Evolutionary conservation across 2,888 invertebrate genomes (phyloP), one percentile per base, ranked within the genome.

Genomic region (Pherbina coryleti): DNA sequence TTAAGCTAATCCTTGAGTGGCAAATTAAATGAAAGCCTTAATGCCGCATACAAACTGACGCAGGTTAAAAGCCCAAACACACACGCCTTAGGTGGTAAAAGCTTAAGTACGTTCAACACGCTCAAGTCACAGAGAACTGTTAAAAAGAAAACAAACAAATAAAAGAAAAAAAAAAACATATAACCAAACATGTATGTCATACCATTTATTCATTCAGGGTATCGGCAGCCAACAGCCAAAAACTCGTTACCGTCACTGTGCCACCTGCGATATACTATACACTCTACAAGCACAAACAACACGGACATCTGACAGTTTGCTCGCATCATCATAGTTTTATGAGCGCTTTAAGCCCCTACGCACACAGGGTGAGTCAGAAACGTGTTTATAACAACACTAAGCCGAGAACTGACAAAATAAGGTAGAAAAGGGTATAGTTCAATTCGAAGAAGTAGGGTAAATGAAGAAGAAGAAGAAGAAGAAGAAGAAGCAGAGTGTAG

Each of bases 21-120:
- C 22, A 60, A 73, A 60, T 73, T 60, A 73, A 73, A 73, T 73
- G 60, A 60, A 62, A 34, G 9, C 72, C 62, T 73, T 44, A 60
- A 49, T 34, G 60, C 31, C 5, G 19, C 31, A 31, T 4, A 3
- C 31, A 28, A 70, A 31, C 22, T 25, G 25, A 51, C 14, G 0
- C 9, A 55, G 3, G 53, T 28, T 19, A 28, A 5, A 55, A 25
- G 53, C 31, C 11, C 72, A 73, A 22, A 37, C 22, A 37, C 25
- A 60, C 37, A 34, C 62, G 62, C 62, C 5, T 28, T 3, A 22
- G 14, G 1, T 44, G 44, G 44, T 44, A 44, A 44, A 44, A 44
- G 44, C 44, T 44, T 14, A 4, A 8, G 37, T 31, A 5, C 37
- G 37, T 8, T 3, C 5, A 11, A 44, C 14, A 37, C 37, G n/a